Evolutionary conservation across 2,113 vertebrate genomes (phyloP), one percentile per base, ranked within the genome.

Genomic region (Irena cyanogastra): DNA sequence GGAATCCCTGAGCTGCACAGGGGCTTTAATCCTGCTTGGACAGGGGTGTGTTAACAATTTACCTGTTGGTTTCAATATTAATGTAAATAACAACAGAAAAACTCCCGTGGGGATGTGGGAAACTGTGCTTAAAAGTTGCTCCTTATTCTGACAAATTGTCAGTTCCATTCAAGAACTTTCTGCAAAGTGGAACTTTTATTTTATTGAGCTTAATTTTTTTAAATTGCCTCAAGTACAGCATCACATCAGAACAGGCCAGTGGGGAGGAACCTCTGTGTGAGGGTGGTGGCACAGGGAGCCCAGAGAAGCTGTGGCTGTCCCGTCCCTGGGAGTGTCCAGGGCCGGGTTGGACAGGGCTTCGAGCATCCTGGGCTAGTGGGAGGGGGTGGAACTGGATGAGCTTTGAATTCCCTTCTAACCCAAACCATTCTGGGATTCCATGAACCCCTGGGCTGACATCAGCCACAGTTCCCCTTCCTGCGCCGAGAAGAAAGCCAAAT

Each of bases 141-240:
- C 59, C 45, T 33, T 6, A 4, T 4, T 16, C 56, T 8, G 24
- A 41, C 1, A 12, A 31, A 33, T 14, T 24, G 31, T 53, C 22
- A 4, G 2, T 52, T 26, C 64, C 21, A 13, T 13, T 3, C 0
- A 6, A 5, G 37, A 47, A 4, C 45, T 42, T 90, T 9, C 64
- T 28, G 9, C 41, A 2, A 6, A 54, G 79, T 39, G 9, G 33
- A 64, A 50, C 17, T 27, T 41, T 28, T 30, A 7, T 44, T 87
- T 77, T 22, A 27, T 45, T 13, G 26, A 77, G 45, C 18, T 45
- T 33, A 1, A 1, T 8, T 45, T n/a, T 59, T 59, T 79, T 39
- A 6, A 13, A 19, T 47, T 64, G 15, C 45, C 60, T 59, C 0
- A 1, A 47, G 33, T 10, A 13, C 33, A 53, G 3, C 6, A 27